Conservation (phyloP, 1,140 invertebrate genomes). For the Leptopilina boulardi region DNA sequence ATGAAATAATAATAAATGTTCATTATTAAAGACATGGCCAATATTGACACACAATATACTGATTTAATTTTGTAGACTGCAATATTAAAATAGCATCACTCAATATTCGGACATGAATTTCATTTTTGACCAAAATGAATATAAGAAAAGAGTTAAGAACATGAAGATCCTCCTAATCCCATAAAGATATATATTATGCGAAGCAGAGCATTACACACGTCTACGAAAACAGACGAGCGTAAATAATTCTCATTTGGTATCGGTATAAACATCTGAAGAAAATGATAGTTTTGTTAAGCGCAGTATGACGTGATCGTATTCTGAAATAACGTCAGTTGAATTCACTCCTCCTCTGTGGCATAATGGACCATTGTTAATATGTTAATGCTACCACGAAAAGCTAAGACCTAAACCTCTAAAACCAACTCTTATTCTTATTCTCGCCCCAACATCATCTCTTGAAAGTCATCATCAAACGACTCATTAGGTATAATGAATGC, state of each 20-base stretch:
- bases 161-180: too few relatives aligned
- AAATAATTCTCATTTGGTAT: background rate
- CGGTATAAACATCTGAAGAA: background rate
- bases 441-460: constrained; percentile 18
- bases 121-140: too few relatives aligned
- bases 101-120: too few relatives aligned
- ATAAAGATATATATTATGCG: too few relatives aligned
- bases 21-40: too few relatives aligned
- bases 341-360: constrained; percentile 44
- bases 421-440: constrained; percentile 4
- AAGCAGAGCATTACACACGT: too few relatives aligned
- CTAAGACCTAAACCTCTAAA: background rate
- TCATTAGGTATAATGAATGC: constrained; percentile 13
- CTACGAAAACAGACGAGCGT: too few relatives aligned
- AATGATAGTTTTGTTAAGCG: background rate
- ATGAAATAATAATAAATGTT: too few relatives aligned
- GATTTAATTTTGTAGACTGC: too few relatives aligned
- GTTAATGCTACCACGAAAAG: constrained; percentile 56
- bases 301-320: background rate
- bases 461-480: background rate
- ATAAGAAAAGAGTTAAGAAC: too few relatives aligned
- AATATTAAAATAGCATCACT: too few relatives aligned
- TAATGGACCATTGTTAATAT: constrained; percentile 69
- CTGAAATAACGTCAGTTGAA: background rate
- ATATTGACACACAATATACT: too few relatives aligned